Evolutionary conservation across 2,797 vertebrate genomes (phyloP), one percentile per base, ranked within the genome.

Genomic region (Megalops cyprinoides): DNA sequence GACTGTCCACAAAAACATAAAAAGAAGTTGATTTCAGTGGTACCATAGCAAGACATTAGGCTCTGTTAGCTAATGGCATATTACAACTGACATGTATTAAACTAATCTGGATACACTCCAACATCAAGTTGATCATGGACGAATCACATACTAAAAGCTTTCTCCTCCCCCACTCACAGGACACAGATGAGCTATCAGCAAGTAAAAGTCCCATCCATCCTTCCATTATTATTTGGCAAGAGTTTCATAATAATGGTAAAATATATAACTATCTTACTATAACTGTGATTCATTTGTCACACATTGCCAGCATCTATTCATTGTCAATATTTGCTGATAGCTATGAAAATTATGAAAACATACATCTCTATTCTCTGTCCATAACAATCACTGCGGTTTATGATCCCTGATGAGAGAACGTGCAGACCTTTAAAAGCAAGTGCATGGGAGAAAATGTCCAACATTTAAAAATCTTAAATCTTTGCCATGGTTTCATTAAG

Each of bases 401-500:
- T 77, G 46, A 77, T 77, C 51, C 39, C 44, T n/a, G 39, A 15
- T 77, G 76, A 77, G 37, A 60, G 76, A 51, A n/a, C 77, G 76
- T 77, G 55, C 34, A 18, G 12, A 39, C n/a, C n/a, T n/a, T n/a
- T n/a, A n/a, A n/a, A n/a, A n/a, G n/a, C n/a, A n/a, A n/a, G n/a
- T n/a, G n/a, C n/a, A n/a, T n/a, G n/a, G n/a, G n/a, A n/a, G n/a
- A n/a, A n/a, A n/a, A n/a, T n/a, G n/a, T n/a, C n/a, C n/a, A n/a
- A n/a, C n/a, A n/a, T n/a, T n/a, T n/a, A n/a, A n/a, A n/a, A n/a
- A n/a, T n/a, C n/a, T n/a, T n/a, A n/a, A n/a, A n/a, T n/a, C n/a
- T n/a, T n/a, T n/a, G n/a, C n/a, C n/a, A n/a, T n/a, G n/a, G n/a
- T n/a, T n/a, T n/a, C n/a, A n/a, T n/a, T n/a, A n/a, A n/a, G n/a